Evolutionary conservation across 1,140 invertebrate species (phyloP).

Genomic region (Zaprionus capensis): DNA sequence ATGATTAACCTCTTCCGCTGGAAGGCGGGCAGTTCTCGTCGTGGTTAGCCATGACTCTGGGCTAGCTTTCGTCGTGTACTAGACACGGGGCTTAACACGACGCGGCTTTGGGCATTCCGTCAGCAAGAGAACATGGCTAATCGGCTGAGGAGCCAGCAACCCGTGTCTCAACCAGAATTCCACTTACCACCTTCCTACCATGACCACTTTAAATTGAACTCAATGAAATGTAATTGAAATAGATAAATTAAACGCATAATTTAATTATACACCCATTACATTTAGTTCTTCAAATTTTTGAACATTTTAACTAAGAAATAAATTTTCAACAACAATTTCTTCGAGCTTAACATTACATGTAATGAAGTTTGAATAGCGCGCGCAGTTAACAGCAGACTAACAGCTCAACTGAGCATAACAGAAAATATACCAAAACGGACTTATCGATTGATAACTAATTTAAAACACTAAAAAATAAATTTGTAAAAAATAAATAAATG

Average conservation of each 20-base stretch:
- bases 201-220: background rate
- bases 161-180: background rate
- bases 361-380: constrained; percentile 11
- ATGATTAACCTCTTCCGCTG: constrained; percentile 77
- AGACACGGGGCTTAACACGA: constrained; percentile 31
- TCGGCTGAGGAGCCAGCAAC: constrained; percentile 3
- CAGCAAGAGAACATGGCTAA: constrained; percentile 26
- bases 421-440: background rate
- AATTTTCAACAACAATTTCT: background rate
- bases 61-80: constrained; percentile 45
- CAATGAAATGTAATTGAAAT: background rate
- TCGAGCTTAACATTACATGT: background rate
- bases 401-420: constrained; percentile 4
- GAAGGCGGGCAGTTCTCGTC: constrained; percentile 20
- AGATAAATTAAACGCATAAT: background rate
- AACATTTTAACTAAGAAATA: background rate
- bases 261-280: background rate
- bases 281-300: background rate
- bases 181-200: background rate
- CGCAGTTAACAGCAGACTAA: constrained; percentile 18
- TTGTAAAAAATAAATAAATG: background rate
- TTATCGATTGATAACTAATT: background rate
- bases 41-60: constrained; percentile 52
- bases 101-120: constrained; percentile 6
- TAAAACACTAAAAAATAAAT: background rate